phyloP scores from a whole-genome alignment of 2,888 invertebrate species.

The Epicampocera succincta region DNA sequence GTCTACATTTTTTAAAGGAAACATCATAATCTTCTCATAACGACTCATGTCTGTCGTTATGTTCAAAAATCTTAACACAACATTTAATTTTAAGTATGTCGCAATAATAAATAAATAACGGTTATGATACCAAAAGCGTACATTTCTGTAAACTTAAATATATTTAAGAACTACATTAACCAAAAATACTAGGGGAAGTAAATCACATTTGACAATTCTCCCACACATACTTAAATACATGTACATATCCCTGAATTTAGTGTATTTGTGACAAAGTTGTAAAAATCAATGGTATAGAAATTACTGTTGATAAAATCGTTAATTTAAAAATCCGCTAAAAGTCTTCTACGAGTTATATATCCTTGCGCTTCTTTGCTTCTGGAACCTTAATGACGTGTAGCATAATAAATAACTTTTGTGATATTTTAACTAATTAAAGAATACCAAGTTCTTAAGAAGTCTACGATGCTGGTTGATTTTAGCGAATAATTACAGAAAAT shows the following conservation, averaged over 20 bases:
- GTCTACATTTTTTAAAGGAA: constrained; percentile 44
- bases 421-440: too few species aligned
- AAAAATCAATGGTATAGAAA: constrained; percentile 64
- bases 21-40: constrained; percentile 61
- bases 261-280: constrained; percentile 47
- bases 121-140: constrained; percentile 2
- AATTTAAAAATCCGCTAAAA: constrained; percentile 14
- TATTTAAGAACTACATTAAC: constrained; percentile 36
- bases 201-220: too few species aligned
- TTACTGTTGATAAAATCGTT: constrained; percentile 65
- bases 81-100: constrained; percentile 2
- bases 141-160: constrained; percentile 39
- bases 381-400: too few species aligned
- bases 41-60: neutral
- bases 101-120: constrained; percentile 4
- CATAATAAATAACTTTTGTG: too few species aligned
- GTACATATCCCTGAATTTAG: neutral
- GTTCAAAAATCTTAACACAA: constrained; percentile 1
- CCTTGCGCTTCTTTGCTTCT: too few species aligned
- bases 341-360: too few species aligned
- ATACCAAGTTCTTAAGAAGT: too few species aligned
- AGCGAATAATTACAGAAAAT: too few species aligned
- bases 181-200: neutral
- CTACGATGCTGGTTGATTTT: too few species aligned
- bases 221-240: neutral